phyloP scores from a whole-genome alignment of 2,888 invertebrate species.

The Microctonus aethiopoides region DNA sequence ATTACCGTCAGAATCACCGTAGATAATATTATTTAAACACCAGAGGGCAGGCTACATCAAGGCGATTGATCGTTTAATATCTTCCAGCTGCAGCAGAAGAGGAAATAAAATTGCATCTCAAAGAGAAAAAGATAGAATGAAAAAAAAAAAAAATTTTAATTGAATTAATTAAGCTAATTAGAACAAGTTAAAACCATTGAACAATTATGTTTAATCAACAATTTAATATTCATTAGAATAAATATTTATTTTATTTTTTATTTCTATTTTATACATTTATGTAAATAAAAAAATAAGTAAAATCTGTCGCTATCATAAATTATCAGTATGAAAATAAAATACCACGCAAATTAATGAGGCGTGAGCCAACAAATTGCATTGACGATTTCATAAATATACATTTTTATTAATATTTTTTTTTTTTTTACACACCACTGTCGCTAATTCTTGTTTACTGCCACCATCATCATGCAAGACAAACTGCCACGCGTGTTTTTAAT shows the following conservation, averaged over 20 bases:
- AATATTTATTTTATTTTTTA: background rate
- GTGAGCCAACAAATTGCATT: constrained; percentile 35
- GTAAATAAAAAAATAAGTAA: too few species aligned
- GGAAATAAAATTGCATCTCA: background rate
- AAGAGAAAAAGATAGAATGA: background rate
- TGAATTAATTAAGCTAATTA: too few species aligned
- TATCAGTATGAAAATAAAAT: constrained; percentile 32
- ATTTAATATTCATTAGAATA: too few species aligned
- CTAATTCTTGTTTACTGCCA: too few species aligned
- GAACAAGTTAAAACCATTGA: too few species aligned
- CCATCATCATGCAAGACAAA: constrained; percentile 31
- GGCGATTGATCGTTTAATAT: background rate
- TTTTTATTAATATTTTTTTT: constrained; percentile 26
- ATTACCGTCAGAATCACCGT: background rate
- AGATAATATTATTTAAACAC: background rate
- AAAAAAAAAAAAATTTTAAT: background rate
- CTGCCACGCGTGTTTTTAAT: constrained; percentile 31
- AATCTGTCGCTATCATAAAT: too few species aligned
- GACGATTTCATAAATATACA: constrained; percentile 22
- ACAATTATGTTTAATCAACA: too few species aligned
- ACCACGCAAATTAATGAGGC: constrained; percentile 35
- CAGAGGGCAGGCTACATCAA: background rate
- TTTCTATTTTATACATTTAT: too few species aligned
- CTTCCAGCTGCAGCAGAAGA: background rate
- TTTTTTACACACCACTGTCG: too few species aligned